phyloP scores from a whole-genome alignment of 2,113 vertebrate genomes.

The Clarias gariepinus region DNA sequence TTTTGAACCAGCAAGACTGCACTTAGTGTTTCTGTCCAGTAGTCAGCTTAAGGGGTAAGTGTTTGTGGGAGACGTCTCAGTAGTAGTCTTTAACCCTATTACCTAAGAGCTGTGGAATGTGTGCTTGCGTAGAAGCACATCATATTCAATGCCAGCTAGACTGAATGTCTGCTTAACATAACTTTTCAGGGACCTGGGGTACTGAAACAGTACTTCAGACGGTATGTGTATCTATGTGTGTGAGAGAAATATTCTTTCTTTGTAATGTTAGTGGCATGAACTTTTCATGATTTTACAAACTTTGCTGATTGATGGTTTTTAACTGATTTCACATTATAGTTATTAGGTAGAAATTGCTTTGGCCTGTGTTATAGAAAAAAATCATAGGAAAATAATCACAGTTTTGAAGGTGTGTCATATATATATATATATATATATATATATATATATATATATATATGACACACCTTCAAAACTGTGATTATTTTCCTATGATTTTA shows the following conservation, averaged over 20 bases:
- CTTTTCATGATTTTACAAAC: neutral
- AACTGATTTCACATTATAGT: neutral
- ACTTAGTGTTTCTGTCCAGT: neutral
- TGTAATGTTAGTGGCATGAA: neutral
- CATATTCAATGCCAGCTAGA: constrained; percentile 22
- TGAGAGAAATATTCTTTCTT: neutral
- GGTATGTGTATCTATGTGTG: neutral
- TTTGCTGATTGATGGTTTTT: neutral
- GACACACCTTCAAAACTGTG: too few relatives aligned
- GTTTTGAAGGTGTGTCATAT: neutral
- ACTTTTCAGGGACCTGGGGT: neutral
- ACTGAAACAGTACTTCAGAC: neutral
- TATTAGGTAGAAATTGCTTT: neutral
- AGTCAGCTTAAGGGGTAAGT: neutral
- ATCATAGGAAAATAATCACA: neutral
- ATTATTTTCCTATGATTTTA: too few relatives aligned
- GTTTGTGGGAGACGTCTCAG: neutral
- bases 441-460: too few relatives aligned
- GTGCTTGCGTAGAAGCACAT: constrained; percentile 45
- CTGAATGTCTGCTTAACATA: constrained; percentile 12
- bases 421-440: too few relatives aligned
- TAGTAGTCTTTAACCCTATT: constrained; percentile 54
- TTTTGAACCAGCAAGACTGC: neutral
- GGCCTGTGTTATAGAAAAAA: too few relatives aligned
- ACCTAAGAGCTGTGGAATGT: constrained; percentile 49